These are phyloP conservation scores for Druceiella hillmani DNA, from an alignment of 2,888 invertebrate species.

Conservation along the genomic window DNA sequence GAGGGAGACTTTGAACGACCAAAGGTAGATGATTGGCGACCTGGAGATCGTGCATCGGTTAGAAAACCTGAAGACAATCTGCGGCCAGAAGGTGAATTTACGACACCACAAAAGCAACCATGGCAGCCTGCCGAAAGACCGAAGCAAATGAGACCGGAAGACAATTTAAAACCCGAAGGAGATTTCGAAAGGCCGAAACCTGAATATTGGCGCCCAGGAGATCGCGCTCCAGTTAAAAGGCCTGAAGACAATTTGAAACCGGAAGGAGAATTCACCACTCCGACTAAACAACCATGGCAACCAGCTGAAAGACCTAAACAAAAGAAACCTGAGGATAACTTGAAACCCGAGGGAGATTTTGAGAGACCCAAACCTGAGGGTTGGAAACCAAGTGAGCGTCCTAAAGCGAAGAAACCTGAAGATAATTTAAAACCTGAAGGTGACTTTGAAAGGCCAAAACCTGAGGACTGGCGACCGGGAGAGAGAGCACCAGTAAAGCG, in stretches of 20 bases:
- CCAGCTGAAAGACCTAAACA: slow-evolving; percentile 37
- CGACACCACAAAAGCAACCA: slow-evolving; percentile 35
- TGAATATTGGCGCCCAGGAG: slow-evolving; percentile 28
- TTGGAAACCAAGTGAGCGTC: slow-evolving; percentile 31
- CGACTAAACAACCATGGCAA: slow-evolving; percentile 30
- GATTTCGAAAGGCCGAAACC: slow-evolving; percentile 33
- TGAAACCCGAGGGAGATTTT: slow-evolving; percentile 45
- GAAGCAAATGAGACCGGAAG: slow-evolving; percentile 34
- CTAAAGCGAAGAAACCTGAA: slow-evolving; percentile 28
- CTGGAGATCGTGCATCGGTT: slow-evolving; percentile 45
- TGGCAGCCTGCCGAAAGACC: slow-evolving; percentile 39
- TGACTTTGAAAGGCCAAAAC: slow-evolving; percentile 32
- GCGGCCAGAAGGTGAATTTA: slow-evolving; percentile 53
- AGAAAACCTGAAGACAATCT: slow-evolving; percentile 56
- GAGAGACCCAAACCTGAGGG: slow-evolving; percentile 32
- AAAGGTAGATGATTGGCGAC: slow-evolving; percentile 38
- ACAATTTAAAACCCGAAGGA: slow-evolving; percentile 51
- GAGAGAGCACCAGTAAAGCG: slow-evolving; percentile 33
- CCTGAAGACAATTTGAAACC: slow-evolving; percentile 35
- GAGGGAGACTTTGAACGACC: slow-evolving; percentile 49
- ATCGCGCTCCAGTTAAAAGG: slow-evolving; percentile 31
- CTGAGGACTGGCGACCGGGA: slow-evolving; percentile 30
- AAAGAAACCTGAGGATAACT: slow-evolving; percentile 40
- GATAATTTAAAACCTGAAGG: slow-evolving; percentile 47
- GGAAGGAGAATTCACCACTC: slow-evolving; percentile 35